Evolutionary conservation across 2,888 invertebrate genomes (phyloP).

Genomic region (Criorhina ranunculi): DNA sequence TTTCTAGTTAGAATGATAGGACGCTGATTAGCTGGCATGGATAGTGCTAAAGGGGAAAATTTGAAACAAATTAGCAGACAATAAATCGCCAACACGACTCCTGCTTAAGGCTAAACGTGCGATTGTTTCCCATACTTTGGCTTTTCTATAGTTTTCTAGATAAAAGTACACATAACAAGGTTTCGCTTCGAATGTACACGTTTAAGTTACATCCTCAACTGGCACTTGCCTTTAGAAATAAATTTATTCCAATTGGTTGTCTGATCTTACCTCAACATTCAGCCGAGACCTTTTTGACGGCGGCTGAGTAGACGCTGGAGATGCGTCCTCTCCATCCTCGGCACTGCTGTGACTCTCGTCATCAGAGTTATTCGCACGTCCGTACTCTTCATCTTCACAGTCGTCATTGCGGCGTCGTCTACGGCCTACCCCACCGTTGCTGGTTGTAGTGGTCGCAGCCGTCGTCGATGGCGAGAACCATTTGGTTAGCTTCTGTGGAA

Average conservation of each 20-base stretch:
- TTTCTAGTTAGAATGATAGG: too few relatives aligned
- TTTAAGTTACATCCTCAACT: too few relatives aligned
- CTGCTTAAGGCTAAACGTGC: too few relatives aligned
- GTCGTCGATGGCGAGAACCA: conserved; percentile 83
- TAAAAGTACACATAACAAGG: too few relatives aligned
- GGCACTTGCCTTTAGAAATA: too few relatives aligned
- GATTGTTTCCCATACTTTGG: too few relatives aligned
- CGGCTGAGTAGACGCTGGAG: conserved; percentile 50
- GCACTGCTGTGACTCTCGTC: conserved; percentile 79
- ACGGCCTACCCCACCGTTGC: conserved; percentile 79
- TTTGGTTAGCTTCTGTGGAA: conserved; percentile 82
- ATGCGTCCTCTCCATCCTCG: conserved; percentile 71
- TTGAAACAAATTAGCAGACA: too few relatives aligned
- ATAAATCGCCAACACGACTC: too few relatives aligned
- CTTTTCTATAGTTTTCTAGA: too few relatives aligned
- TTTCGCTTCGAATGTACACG: too few relatives aligned
- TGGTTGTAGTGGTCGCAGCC: conserved; percentile 45
- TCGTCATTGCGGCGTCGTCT: conserved; percentile 81
- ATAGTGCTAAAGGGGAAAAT: too few relatives aligned
- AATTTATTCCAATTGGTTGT: neutral
- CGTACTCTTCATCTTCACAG: conserved; percentile 79
- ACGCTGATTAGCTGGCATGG: too few relatives aligned
- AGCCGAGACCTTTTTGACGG: conserved; percentile 60
- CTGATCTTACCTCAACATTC: conserved; percentile 65
- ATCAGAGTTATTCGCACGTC: conserved; percentile 76